Evolutionary conservation across 2,797 vertebrate genomes (phyloP), one percentile per base, ranked within the genome.

Genomic region (Hipposideros larvatus): DNA sequence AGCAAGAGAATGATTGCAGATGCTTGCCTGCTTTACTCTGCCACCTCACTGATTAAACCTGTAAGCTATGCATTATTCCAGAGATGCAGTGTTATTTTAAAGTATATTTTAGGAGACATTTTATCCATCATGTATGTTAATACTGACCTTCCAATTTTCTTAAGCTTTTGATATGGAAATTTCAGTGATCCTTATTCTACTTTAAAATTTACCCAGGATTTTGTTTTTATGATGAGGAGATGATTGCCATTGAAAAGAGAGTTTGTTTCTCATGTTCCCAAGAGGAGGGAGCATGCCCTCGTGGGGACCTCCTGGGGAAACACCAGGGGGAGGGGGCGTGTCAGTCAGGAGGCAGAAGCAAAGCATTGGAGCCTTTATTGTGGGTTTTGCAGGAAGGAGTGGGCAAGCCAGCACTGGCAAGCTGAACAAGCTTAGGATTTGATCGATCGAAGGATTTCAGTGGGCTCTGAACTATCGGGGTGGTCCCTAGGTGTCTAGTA

Each of bases 21-120:
- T 93, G 28, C 75, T 65, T 86, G 66, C 19, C 43, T 78, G 59
- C 24, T 63, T 51, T 84, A 11, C 41, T 51, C 13, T 34, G n/a
- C 53, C 48, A 21, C 28, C 19, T 77, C 48, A 11, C 37, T 34
- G 61, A n/a, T 71, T 13, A 94, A 75, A n/a, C 51, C 24, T 61
- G 37, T 55, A 66, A 61, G 37, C 51, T n/a, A 22, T 41, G 46
- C 66, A 14, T 73, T 77, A 34, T 73, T 51, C 18, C 34, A 59
- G 37, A 55, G 28, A 61, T 71, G 48, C 21, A 61, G 41, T 28
- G 24, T 87, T 89, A 34, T 61, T 90, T 95, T 89, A 16, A 95
- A 57, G 53, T 70, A 61, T 48, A 57, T 70, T 63, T 83, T 41
- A 88, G 57, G 65, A 87, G 24, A 91, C 51, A 34, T 51, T 75